Base-by-base conservation (phyloP, 2,797 vertebrate species). In the Crocidura indochinensis region DNA sequence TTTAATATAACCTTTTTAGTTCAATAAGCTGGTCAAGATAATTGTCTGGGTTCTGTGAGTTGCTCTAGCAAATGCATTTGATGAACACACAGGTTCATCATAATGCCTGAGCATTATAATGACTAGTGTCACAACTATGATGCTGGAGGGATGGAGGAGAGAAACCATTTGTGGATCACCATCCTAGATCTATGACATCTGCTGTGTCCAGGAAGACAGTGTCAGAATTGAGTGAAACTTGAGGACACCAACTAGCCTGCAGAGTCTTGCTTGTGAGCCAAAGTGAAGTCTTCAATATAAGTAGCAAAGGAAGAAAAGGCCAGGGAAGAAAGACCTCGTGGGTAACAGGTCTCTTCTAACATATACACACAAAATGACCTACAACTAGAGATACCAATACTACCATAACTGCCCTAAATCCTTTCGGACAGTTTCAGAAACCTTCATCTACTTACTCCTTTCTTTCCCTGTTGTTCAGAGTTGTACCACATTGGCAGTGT, bases 391-490 rank as follows among this genome's bases (percentile, higher is more conserved):
- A 29, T 67, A 56, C 2, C 47, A 67, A 67, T 62, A 64, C 24
- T 64, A 29, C 15, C 46, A 69, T 10, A 56, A 67, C 56, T 65
- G 31, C 31, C 8, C 67, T n/a, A 24, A 69, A 83, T 64, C 38
- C 79, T 53, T 38, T 38, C 53, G 56, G 93, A 85, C 22, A 68
- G 56, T 53, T 79, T 69, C 2, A 3, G 56, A 78, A 49, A 84
- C 10, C 10, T 62, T 80, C n/a, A 65, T 27, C 64, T 67, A 60
- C 3, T 69, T 27, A 49, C 19, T 80, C 6, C 20, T 38, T 29
- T 77, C 20, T 38, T 29, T 77, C 26, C 76, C 20, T 29, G 67
- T 68, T 87, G 56, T 87, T 65, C 22, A 77, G 11, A 44, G 38
- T 62, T 82, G 15, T 62, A 56, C 10, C 26, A 6, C 26, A 65